phyloP scores from a whole-genome alignment of 2,888 invertebrate species.

The Melieria picta region DNA sequence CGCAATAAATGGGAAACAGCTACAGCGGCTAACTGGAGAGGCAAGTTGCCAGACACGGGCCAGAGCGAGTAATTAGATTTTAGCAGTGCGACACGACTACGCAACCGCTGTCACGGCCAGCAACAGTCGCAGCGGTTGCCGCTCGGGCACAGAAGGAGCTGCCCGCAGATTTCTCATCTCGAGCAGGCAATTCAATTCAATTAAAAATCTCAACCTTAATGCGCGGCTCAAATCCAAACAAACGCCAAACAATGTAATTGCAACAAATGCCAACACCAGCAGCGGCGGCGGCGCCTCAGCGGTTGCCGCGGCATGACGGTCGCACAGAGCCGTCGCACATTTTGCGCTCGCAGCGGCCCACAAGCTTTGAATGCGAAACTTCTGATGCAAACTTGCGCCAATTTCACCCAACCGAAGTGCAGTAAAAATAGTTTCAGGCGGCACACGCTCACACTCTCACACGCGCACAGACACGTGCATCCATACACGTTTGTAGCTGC shows the following conservation, averaged over 20 bases:
- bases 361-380: not conserved
- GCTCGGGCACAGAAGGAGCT: conserved; percentile 23
- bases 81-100: conserved; percentile 21
- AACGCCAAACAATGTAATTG: conserved; percentile 2
- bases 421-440: not conserved
- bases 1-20: not conserved
- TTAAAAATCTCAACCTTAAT: conserved; percentile 42
- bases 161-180: conserved; percentile 22
- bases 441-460: not conserved
- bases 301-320: not conserved
- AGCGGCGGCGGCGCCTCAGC: not conserved
- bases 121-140: conserved; percentile 26
- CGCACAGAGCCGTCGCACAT: too few relatives aligned
- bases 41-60: too few relatives aligned
- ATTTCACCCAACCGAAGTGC: not conserved
- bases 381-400: not conserved
- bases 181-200: conserved; percentile 43
- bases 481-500: too few relatives aligned
- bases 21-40: too few relatives aligned
- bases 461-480: too few relatives aligned
- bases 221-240: conserved; percentile 29
- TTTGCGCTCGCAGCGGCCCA: too few relatives aligned
- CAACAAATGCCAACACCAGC: conserved; percentile 1
- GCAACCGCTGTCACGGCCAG: conserved; percentile 25
- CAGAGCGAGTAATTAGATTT: conserved; percentile 29